phyloP scores from a whole-genome alignment of 2,888 invertebrate species.

The Melolontha melolontha region DNA sequence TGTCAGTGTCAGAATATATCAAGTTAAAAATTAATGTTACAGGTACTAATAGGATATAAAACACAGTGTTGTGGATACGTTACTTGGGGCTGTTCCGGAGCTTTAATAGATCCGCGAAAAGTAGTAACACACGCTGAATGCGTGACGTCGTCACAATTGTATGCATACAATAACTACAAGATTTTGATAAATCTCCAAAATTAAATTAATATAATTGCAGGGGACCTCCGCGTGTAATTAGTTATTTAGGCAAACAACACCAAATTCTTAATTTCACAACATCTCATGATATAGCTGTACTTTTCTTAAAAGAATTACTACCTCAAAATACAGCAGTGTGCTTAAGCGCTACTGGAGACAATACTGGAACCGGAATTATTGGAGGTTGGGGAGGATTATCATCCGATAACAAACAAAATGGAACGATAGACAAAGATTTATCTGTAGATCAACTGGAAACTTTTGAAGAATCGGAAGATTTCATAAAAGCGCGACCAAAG shows the following conservation, averaged over 20 bases:
- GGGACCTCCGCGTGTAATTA: neutral
- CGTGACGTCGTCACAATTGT: neutral
- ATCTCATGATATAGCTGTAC: neutral
- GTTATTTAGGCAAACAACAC: neutral
- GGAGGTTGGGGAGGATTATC: slow-evolving; percentile 19
- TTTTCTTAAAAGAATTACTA: neutral
- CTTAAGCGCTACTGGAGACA: neutral
- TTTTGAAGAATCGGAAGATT: neutral
- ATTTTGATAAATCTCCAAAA: too few relatives aligned
- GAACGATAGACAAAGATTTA: neutral
- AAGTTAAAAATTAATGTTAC: too few relatives aligned
- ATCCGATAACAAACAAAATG: slow-evolving; percentile 12
- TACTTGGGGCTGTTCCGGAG: slow-evolving; percentile 19
- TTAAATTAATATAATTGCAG: neutral
- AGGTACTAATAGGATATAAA: slow-evolving; percentile 31
- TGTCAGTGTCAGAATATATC: too few relatives aligned
- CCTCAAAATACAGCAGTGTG: neutral
- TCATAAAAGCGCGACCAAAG: neutral
- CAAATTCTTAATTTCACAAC: neutral
- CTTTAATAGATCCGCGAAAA: neutral
- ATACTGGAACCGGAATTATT: neutral
- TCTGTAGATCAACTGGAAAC: neutral
- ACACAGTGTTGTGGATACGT: neutral
- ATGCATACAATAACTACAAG: slow-evolving; percentile 4
- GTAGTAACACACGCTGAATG: neutral